phyloP scores from a whole-genome alignment of 2,888 invertebrate species.

The Ectropis crepuscularia region DNA sequence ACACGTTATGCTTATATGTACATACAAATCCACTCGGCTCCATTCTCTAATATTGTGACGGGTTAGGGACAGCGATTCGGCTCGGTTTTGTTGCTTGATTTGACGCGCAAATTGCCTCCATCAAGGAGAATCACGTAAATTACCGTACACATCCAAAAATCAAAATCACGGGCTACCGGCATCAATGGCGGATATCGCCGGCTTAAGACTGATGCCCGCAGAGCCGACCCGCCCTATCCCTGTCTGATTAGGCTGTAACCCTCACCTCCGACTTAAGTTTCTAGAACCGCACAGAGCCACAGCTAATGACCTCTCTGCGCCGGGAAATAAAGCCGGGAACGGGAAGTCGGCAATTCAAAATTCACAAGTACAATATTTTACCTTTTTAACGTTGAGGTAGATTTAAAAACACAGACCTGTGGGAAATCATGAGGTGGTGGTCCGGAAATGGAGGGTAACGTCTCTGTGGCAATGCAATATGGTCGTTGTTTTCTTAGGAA shows the following conservation, averaged over 20 bases:
- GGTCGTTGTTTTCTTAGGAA: constrained; percentile 53
- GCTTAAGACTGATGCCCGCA: constrained; percentile 43
- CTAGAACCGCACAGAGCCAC: constrained; percentile 45
- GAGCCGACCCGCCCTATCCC: constrained; percentile 50
- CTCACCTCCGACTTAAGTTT: constrained; percentile 45
- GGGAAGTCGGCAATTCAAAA: constrained; percentile 61
- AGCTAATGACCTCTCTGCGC: constrained; percentile 56
- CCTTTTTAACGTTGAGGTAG: constrained; percentile 68
- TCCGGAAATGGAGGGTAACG: constrained; percentile 51
- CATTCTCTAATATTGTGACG: constrained; percentile 32
- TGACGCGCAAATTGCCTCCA: constrained; percentile 40
- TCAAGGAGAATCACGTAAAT: constrained; percentile 39
- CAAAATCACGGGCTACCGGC: constrained; percentile 35
- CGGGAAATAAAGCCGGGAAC: constrained; percentile 55
- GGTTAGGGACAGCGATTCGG: constrained; percentile 29
- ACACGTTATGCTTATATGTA: constrained; percentile 33
- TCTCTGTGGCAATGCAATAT: constrained; percentile 54
- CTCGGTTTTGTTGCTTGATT: constrained; percentile 33
- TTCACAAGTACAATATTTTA: constrained; percentile 70
- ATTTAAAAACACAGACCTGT: constrained; percentile 76
- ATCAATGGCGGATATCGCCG: constrained; percentile 30
- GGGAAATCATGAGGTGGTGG: constrained; percentile 77
- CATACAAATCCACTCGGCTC: constrained; percentile 30
- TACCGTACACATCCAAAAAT: constrained; percentile 40
- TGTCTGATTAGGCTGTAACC: constrained; percentile 52